Percentiles rank a stretch among this genome's conserved stretches.
phyloP scores from a whole-genome alignment of 2,113 vertebrate genomes.

The Amphiprion percula region DNA sequence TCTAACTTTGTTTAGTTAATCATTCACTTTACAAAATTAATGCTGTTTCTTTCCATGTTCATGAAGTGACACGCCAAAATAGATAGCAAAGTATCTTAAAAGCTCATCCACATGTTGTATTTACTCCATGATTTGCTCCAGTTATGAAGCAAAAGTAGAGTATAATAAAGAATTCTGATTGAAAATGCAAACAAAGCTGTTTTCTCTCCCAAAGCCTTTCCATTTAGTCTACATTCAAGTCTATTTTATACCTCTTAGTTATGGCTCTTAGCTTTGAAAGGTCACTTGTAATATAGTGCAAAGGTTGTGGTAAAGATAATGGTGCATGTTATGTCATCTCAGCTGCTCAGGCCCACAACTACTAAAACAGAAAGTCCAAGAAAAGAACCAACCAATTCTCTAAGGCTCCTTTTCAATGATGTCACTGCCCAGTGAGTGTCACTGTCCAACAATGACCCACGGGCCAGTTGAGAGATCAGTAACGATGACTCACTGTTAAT shows the following conservation, averaged over 20 bases:
- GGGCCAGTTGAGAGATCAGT: conserved; percentile 64
- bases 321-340: conserved; percentile 74
- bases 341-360: conserved; percentile 70
- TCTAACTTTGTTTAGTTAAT: conserved; percentile 45
- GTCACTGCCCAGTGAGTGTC: conserved; percentile 61
- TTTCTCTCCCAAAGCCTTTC: conserved; percentile 36
- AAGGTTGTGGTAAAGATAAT: conserved; percentile 78
- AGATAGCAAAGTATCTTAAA: conserved; percentile 26
- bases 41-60: conserved; percentile 16
- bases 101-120: not conserved
- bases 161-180: conserved; percentile 21
- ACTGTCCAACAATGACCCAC: conserved; percentile 66
- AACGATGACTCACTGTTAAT: conserved; percentile 76
- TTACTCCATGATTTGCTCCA: not conserved
- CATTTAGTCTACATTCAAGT: conserved; percentile 30
- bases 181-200: conserved; percentile 35
- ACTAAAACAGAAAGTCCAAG: conserved; percentile 65
- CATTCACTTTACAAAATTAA: conserved; percentile 25
- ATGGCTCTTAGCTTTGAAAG: conserved; percentile 60
- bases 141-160: conserved; percentile 6
- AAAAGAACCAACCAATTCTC: conserved; percentile 71
- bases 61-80: conserved; percentile 21
- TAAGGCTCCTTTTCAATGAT: conserved; percentile 61
- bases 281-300: conserved; percentile 64
- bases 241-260: conserved; percentile 62